Evolutionary conservation across 1,140 invertebrate species (phyloP), one percentile per base, ranked within the genome.

Genomic region (Xylocopa sonorina): DNA sequence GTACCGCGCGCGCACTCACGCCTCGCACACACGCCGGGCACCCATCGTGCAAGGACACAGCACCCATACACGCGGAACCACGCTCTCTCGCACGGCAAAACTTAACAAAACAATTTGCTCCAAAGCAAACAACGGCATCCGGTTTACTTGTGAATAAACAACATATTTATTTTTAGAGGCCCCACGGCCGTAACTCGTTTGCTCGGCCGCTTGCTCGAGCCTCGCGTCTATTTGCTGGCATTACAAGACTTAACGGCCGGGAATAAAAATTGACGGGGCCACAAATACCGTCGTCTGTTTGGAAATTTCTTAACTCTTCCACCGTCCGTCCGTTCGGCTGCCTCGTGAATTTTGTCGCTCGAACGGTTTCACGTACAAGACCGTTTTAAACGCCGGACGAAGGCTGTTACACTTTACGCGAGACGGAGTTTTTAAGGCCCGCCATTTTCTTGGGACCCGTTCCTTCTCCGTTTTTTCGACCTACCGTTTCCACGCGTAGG

Each of bases 61-160:
- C n/a, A 50, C 58, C 62, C 67, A 66, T 58, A 66, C 62, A 55
- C 71, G 32, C 43, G 16, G 62, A 63, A 66, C 68, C 64, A 51
- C 64, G 55, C 57, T 57, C 82, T 55, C 84, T 76, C 86, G 83
- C 86, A 76, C 87, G 87, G 90, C 88, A 86, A 92, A 92, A 92
- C 91, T 90, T 92, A 93, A 92, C 92, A 93, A 92, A 93, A 93
- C 92, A 92, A 93, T 92, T 93, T 92, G 89, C 90, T 93, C 91
- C 89, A 92, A 93, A 93, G 92, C 91, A 93, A 93, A 93, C 92
- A 93, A 90, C 88, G 91, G 92, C 92, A 93, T 93, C 92, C 92
- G 92, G 92, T 92, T 93, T 93, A 92, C 91, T 93, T 92, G 92
- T 92, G 92, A 93, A 93, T 93, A 93, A 93, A 93, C 92, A 93